Evolutionary conservation across 2,113 vertebrate species (phyloP).

Genomic region (Pantherophis guttatus): DNA sequence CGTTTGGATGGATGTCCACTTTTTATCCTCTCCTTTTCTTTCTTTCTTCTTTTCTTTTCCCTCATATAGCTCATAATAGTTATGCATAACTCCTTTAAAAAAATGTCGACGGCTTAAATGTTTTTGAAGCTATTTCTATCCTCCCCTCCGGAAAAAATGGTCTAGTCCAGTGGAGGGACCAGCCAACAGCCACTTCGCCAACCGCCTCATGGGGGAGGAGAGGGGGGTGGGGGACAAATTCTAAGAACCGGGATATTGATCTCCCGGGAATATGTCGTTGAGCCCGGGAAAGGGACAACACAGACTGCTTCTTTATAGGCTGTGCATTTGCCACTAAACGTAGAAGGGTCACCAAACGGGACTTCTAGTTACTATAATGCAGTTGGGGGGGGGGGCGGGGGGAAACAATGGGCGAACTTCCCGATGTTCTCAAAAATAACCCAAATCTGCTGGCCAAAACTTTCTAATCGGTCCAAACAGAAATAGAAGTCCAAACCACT

Average conservation of each 20-base stretch:
- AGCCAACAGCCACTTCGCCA: background rate
- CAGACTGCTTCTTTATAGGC: too few relatives aligned
- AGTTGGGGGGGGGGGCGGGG: background rate
- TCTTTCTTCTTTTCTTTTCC: background rate
- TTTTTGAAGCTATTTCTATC: background rate
- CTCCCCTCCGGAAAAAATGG: background rate
- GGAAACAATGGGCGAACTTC: background rate
- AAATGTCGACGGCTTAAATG: background rate
- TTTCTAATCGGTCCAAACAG: background rate
- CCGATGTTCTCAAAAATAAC: background rate
- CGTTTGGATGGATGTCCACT: background rate
- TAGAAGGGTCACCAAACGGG: background rate
- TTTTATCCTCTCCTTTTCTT: background rate
- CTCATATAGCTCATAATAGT: background rate
- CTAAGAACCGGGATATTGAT: too few relatives aligned
- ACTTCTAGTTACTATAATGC: background rate
- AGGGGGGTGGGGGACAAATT: accelerated
- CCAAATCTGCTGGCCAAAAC: background rate
- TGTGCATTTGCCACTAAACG: background rate
- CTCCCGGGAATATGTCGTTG: background rate
- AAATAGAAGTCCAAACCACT: background rate
- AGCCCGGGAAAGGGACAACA: too few relatives aligned
- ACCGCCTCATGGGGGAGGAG: background rate
- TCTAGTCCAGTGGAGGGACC: background rate
- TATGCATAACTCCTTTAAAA: background rate